phyloP scores from a whole-genome alignment of 2,797 vertebrate species.

The Tinamus major region DNA sequence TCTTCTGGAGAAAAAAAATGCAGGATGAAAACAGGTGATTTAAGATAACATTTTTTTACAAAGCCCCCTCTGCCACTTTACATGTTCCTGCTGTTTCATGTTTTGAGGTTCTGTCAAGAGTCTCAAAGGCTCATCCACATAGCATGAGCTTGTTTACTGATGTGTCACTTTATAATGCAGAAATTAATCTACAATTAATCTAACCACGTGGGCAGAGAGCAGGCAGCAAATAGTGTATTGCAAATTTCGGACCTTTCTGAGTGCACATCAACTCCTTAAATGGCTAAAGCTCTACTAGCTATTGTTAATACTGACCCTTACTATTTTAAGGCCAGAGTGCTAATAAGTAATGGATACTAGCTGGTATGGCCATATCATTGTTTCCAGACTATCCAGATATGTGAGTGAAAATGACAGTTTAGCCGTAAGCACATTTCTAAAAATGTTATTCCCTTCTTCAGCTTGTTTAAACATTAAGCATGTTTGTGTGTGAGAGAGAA shows the following conservation, averaged over 20 bases:
- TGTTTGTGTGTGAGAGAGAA: background rate
- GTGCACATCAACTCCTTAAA: background rate
- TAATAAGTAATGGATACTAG: background rate
- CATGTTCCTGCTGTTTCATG: background rate
- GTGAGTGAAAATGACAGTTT: background rate
- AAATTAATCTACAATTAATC: background rate
- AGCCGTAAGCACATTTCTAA: background rate
- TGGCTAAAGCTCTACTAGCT: background rate
- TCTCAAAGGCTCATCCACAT: background rate
- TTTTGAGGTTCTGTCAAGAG: background rate
- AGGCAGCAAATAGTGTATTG: background rate
- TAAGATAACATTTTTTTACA: background rate
- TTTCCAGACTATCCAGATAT: background rate
- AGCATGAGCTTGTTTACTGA: conserved; percentile 19
- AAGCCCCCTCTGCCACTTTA: background rate
- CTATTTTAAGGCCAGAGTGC: background rate
- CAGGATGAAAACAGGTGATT: conserved; percentile 22
- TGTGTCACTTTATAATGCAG: background rate
- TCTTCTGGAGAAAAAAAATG: background rate
- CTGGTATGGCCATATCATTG: background rate
- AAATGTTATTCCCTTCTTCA: background rate
- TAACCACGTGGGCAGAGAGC: background rate
- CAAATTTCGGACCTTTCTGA: background rate
- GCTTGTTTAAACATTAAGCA: background rate
- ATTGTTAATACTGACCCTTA: background rate